Base-by-base conservation (phyloP, 2,113 vertebrate species). In the Cardinalis cardinalis region DNA sequence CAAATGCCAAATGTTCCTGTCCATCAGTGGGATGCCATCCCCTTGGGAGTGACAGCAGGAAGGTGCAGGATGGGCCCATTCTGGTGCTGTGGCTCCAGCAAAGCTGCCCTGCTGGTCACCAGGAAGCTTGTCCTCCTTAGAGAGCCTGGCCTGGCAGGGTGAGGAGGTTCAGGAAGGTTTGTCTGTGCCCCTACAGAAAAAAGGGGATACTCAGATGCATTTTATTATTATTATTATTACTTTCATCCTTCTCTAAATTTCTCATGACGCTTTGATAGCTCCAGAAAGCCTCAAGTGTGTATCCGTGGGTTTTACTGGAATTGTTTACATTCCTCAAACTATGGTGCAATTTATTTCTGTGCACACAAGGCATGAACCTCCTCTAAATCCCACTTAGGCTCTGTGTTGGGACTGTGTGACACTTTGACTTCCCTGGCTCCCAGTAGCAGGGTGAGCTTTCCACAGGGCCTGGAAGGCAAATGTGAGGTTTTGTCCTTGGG, bases 1-100 rank as follows among this genome's bases (percentile, higher is more conserved):
- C 14, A 7, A 19, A 15, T 13, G 52, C 23, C 52, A 18, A 2
- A 7, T 0, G 1, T 6, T 68, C 4, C 0, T 16, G 71, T 29
- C 14, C 64, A 25, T 56, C 70, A 17, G 43, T 3, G 81, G 52
- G 66, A 2, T 18, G 74, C 3, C 40, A 12, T 7, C 14, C 2
- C 63, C 2, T 0, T 10, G 41, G 48, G 41, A n/a, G 7, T 3
- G 68, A 4, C 15, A 5, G 29, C 68, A 46, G 70, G 66, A 52
- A n/a, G 66, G 28, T 10, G 53, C 0, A 3, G 60, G 72, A 15
- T 7, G 49, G 56, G 14, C 13, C 69, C 9, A 2, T 18, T 24
- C 43, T 38, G 43, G 38, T 44, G 2, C 24, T 4, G 4, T 3
- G 46, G 82, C 71, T 61, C 16, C 19, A 78, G 78, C 31, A 34